phyloP scores from a whole-genome alignment of 1,140 invertebrate species.

The Wiebesia pumilae region DNA sequence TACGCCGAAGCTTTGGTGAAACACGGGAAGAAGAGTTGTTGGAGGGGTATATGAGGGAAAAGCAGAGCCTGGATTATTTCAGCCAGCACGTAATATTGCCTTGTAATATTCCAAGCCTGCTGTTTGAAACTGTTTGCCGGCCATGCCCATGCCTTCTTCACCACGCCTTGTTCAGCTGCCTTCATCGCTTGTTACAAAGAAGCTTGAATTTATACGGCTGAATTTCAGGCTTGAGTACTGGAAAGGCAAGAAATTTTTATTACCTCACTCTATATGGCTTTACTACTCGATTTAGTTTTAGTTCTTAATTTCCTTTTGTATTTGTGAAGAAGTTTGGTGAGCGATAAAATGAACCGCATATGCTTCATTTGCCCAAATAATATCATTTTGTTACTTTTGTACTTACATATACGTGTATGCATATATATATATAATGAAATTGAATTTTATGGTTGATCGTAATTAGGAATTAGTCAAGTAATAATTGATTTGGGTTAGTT shows the following conservation, averaged over 20 bases:
- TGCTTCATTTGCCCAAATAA: not conserved
- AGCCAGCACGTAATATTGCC: conserved; percentile 61
- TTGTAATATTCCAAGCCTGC: too few species aligned
- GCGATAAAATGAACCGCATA: not conserved
- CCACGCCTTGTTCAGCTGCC: conserved; percentile 60
- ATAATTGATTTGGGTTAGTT: too few species aligned
- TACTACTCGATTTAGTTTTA: not conserved
- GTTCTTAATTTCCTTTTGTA: not conserved
- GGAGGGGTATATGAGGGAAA: not conserved
- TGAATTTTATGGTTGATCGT: too few species aligned
- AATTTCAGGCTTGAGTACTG: conserved; percentile 32
- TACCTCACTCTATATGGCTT: too few species aligned
- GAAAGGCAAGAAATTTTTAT: not conserved
- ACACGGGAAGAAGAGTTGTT: not conserved
- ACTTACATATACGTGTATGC: too few species aligned
- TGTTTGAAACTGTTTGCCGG: too few species aligned
- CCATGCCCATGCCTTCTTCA: not conserved
- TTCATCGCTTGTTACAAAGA: conserved; percentile 65
- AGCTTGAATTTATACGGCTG: conserved; percentile 52
- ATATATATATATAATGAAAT: too few species aligned
- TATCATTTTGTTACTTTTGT: too few species aligned
- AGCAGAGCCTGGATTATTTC: conserved; percentile 69
- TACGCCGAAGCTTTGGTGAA: not conserved
- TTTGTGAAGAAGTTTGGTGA: not conserved
- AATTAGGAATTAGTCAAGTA: too few species aligned